phyloP scores from a whole-genome alignment of 1,140 invertebrate genomes.

The Chironomus tepperi region DNA sequence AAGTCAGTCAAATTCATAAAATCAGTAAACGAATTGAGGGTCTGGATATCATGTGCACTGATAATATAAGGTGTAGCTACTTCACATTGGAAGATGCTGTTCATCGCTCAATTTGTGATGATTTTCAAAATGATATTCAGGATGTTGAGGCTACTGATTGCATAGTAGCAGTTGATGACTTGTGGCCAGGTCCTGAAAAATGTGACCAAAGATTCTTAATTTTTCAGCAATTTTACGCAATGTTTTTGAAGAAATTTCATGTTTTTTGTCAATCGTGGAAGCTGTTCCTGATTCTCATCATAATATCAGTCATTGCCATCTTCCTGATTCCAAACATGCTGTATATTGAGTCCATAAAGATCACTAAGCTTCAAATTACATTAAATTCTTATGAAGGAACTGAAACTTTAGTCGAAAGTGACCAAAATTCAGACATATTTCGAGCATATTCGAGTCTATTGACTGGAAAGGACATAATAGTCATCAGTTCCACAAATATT shows the following conservation, averaged over 20 bases:
- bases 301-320: neutral
- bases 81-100: no score
- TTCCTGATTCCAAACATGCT: no score
- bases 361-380: conserved; percentile 32
- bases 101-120: no score
- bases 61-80: no score
- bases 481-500: conserved; percentile 37
- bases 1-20: conserved; percentile 28
- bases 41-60: no score
- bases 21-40: no score
- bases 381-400: neutral
- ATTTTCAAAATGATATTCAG: no score
- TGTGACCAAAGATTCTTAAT: no score
- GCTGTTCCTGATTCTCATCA: neutral
- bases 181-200: no score
- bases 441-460: conserved; percentile 33
- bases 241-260: neutral
- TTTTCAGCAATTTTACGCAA: neutral
- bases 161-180: no score
- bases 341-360: neutral
- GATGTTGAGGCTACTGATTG: no score
- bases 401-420: neutral
- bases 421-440: conserved; percentile 39
- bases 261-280: neutral
- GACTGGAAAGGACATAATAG: neutral